Base-by-base conservation (phyloP, 1,140 invertebrate species). In the Diploscapter pachys region DNA sequence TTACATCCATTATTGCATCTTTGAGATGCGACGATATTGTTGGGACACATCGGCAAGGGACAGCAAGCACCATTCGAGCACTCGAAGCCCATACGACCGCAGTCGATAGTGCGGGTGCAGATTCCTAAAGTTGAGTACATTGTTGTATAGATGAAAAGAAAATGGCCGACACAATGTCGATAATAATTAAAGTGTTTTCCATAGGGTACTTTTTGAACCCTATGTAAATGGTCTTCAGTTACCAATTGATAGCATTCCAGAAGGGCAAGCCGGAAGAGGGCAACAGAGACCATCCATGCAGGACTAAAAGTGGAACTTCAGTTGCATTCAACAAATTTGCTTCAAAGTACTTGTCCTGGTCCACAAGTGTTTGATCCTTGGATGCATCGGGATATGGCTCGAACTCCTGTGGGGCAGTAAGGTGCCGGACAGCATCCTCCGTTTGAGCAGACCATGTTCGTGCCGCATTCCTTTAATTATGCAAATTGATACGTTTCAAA, bases 401-500 rank as follows among this genome's bases (percentile, higher is more conserved):
- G 81, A 4, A 82, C 75, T 52, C 81, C 81, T 9, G 81, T 81
- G 55, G 81, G 81, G 63, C 81, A 82, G 77, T 76, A 79, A 9
- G 81, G 81, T 63, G 83, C 80, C 13, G 82, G 82, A 69, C 81
- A 82, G 55, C 80, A 83, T n/a, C 81, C 81, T 4, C 82, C 82
- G 66, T 81, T 81, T 4, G 81, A 82, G 55, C 82, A 83, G 65
- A 82, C 81, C 52, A 75, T 67, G n/a, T 83, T 83, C 6, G 70
- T 48, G 5, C 76, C 74, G 53, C 81, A 82, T 71, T 79, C 67
- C 52, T 83, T 48, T 56, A 79, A 49, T n/a, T 9, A 63, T 53
- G 31, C 31, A 31, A 31, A 31, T 31, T 31, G 31, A 31, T 31
- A 63, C 2, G 9, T 65, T 2, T 9, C 63, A 65, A 65, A n/a